phyloP scores from a whole-genome alignment of 2,797 vertebrate genomes.

The Oreonectes daqikongensis region DNA sequence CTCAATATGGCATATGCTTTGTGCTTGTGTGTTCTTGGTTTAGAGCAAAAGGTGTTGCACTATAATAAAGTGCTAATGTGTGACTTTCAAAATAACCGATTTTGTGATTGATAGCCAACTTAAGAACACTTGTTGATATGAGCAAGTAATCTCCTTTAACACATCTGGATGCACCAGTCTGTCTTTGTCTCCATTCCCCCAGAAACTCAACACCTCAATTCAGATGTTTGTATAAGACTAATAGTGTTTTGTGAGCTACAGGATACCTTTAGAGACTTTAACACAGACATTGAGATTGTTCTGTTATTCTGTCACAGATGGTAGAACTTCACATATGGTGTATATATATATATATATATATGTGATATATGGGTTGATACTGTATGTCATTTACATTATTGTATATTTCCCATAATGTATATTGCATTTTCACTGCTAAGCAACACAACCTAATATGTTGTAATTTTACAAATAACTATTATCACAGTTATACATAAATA shows the following conservation, averaged over 20 bases:
- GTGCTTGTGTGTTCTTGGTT: not conserved
- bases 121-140: not conserved
- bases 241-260: constrained; percentile 12
- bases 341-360: no score
- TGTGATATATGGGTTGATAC: no score
- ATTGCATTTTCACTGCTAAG: no score
- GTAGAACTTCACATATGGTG: not conserved
- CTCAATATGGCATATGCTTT: not conserved
- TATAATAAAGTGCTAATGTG: constrained; percentile 24
- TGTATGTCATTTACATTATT: no score
- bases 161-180: no score
- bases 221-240: constrained; percentile 40
- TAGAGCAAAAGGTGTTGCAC: not conserved
- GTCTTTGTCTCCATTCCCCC: no score
- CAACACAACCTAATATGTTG: no score
- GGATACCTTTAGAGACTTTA: not conserved
- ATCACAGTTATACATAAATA: no score
- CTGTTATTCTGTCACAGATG: not conserved
- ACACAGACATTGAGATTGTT: constrained; percentile 8
- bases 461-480: no score
- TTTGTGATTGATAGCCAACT: not conserved
- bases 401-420: no score
- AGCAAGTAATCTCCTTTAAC: no score
- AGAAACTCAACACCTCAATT: constrained; percentile 13
- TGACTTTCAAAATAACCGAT: not conserved